Percentiles rank a stretch among this genome's conserved stretches.
phyloP scores from a whole-genome alignment of 2,113 vertebrate species.

The Lota lota region DNA sequence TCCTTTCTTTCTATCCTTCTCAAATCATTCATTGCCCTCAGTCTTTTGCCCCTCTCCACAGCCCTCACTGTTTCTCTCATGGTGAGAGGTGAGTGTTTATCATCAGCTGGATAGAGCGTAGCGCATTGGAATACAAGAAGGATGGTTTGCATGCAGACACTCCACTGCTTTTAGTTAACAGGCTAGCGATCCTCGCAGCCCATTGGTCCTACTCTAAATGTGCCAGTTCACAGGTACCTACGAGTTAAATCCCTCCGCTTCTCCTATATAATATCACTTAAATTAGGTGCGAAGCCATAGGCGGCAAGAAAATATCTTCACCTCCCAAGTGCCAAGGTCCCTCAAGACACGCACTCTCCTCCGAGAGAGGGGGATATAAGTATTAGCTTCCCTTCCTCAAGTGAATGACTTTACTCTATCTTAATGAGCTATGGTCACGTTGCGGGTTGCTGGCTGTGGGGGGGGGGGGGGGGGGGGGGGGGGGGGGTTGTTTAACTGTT shows the following conservation, averaged over 20 bases:
- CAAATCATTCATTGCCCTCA: not conserved
- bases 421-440: conserved; percentile 68
- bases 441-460: not conserved
- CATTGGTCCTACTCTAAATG: not conserved
- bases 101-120: no score
- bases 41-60: conserved; percentile 10
- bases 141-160: conserved; percentile 14
- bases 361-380: conserved; percentile 37
- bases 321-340: conserved; percentile 38
- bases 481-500: conserved; percentile 49
- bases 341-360: conserved; percentile 47
- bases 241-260: conserved; percentile 19
- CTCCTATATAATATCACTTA: conserved; percentile 38
- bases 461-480: not conserved
- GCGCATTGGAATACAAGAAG: not conserved
- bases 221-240: conserved; percentile 33
- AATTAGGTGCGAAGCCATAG: conserved; percentile 35
- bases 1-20: conserved; percentile 2
- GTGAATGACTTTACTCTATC: conserved; percentile 68
- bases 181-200: conserved; percentile 11
- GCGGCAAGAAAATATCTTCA: conserved; percentile 22
- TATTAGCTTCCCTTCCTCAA: conserved; percentile 58
- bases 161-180: conserved; percentile 20
- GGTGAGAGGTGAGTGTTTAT: conserved; percentile 20
- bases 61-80: conserved; percentile 1